Evolutionary conservation across 2,888 invertebrate species (phyloP).

Genomic region (Microdon myrmicae): DNA sequence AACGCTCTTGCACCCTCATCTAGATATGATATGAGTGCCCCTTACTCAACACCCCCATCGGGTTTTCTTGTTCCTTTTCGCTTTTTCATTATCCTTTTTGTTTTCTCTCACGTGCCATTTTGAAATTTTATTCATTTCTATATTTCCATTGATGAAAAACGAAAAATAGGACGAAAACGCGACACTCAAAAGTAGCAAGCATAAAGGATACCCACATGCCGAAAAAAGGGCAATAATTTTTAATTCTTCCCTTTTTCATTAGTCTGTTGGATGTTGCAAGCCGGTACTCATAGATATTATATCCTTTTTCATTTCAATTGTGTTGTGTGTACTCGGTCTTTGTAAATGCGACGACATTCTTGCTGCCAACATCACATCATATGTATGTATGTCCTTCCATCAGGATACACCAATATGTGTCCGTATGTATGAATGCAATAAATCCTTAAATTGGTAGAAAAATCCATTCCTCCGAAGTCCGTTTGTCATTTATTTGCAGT

Average conservation of each 20-base stretch:
- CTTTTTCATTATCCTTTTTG: constrained; percentile 5
- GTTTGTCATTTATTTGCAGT: constrained; percentile 10
- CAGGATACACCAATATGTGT: neutral
- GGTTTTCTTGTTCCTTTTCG: neutral
- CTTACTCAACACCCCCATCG: constrained; percentile 11
- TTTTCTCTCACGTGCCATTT: constrained; percentile 42
- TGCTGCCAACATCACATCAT: too few relatives aligned
- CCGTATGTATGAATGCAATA: neutral
- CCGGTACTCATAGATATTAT: neutral
- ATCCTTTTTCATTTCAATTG: constrained; percentile 25
- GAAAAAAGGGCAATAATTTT: constrained; percentile 40
- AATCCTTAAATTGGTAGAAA: constrained; percentile 16
- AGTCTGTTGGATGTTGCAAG: constrained; percentile 33
- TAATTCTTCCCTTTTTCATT: constrained; percentile 37
- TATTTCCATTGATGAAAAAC: constrained; percentile 52
- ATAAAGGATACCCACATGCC: constrained; percentile 33
- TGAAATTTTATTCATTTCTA: constrained; percentile 51
- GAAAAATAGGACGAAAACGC: constrained; percentile 48
- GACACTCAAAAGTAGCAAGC: constrained; percentile 32
- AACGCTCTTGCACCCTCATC: constrained; percentile 33
- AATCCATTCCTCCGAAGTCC: constrained; percentile 22
- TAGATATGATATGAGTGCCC: too few relatives aligned
- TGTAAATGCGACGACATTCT: constrained; percentile 12
- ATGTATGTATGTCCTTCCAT: too few relatives aligned
- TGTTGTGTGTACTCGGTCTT: constrained; percentile 19